These are phyloP conservation scores for Drosophila putrida DNA, from an alignment of 2,888 invertebrate species.

Conservation along the genomic window DNA sequence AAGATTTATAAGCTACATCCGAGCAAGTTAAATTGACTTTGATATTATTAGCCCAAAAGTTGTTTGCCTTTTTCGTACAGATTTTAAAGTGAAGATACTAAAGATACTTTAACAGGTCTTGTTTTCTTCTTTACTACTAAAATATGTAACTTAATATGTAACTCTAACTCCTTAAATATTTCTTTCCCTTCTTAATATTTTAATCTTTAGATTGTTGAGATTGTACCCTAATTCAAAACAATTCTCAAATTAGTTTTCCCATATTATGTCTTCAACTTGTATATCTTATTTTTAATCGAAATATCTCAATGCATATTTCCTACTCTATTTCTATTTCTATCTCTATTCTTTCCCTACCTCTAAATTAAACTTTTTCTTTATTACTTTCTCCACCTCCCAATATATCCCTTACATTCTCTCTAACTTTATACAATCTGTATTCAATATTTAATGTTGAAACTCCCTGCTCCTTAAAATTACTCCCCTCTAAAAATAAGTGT, in stretches of 20 bases:
- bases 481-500: neutral
- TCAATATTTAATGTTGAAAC: neutral
- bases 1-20: constrained; percentile 7
- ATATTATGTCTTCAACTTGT: too few species aligned
- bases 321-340: too few species aligned
- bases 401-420: neutral
- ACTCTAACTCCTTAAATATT: too few species aligned
- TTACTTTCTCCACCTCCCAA: neutral
- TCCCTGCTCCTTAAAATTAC: neutral
- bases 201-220: neutral
- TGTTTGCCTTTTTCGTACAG: neutral
- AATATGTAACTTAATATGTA: too few species aligned
- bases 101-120: neutral
- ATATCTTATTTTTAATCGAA: too few species aligned
- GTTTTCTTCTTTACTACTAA: too few species aligned
- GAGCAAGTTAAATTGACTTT: neutral
- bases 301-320: too few species aligned
- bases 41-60: neutral
- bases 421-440: neutral
- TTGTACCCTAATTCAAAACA: neutral
- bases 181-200: neutral
- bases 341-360: neutral
- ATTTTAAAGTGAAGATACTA: neutral
- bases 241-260: neutral
- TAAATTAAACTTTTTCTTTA: neutral